These are phyloP conservation scores for Rhyacophila evoluta DNA, from an alignment of 2,888 invertebrate species.

Conservation along the genomic window DNA sequence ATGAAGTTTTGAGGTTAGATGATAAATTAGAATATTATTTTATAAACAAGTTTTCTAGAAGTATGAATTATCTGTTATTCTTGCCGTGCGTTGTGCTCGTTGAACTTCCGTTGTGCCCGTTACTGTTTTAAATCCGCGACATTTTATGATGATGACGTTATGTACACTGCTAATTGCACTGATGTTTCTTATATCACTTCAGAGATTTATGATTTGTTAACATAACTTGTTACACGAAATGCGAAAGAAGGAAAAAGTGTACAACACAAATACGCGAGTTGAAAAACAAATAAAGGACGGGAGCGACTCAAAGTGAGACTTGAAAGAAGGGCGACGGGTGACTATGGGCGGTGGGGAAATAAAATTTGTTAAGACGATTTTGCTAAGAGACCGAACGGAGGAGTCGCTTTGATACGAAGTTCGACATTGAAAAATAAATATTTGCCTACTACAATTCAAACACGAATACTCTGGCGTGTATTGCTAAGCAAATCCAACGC, in stretches of 20 bases:
- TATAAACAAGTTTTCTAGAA: too few species aligned
- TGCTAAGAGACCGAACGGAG: background rate
- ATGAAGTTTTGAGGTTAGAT: too few species aligned
- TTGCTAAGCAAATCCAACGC: background rate
- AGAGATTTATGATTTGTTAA: constrained; percentile 21
- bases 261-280: background rate
- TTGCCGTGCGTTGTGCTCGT: too few species aligned
- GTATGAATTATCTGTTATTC: too few species aligned
- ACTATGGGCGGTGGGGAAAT: background rate
- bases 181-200: background rate
- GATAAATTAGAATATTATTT: too few species aligned
- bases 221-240: constrained; percentile 20
- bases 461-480: background rate
- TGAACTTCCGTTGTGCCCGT: too few species aligned
- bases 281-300: background rate
- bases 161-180: background rate
- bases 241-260: constrained; percentile 1
- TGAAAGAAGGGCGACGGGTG: background rate
- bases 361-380: constrained; percentile 16
- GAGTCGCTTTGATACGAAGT: background rate
- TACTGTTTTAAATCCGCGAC: too few species aligned
- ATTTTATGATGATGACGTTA: background rate
- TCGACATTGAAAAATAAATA: constrained; percentile 24
- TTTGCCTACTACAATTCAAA: background rate
- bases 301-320: background rate